Base-by-base conservation (phyloP, 2,888 invertebrate genomes). In the Electrophaes corylata region DNA sequence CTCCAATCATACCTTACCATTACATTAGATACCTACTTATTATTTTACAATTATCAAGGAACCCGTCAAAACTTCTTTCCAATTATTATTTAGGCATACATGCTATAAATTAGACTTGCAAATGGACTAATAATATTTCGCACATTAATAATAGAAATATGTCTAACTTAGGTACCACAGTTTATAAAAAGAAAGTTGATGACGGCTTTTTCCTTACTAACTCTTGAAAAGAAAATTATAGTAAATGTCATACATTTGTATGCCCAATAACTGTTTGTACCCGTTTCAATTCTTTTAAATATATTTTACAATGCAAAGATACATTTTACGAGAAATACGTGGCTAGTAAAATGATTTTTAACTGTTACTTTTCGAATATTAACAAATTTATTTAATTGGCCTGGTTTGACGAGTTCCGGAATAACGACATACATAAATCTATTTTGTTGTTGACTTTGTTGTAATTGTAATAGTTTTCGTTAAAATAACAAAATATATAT, bases 401-500 rank as follows among this genome's bases (percentile, higher is more conserved):
- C 23, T 50, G 46, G 51, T 51, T 40, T 46, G 57, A 51, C 31
- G 33, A 26, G 46, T 51, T 57, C 31, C 35, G 29, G 35, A 11
- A 35, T 29, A 40, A 46, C 4, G 14, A 16, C 20, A 19, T 43
- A 20, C 4, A 5, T 20, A 29, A 8, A 39, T 50, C 43, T 49
- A 10, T 19, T 33, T 49, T 45, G 29, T 50, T 41, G 5, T 33
- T 18, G 39, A 31, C 26, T 48, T 29, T 51, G 31, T 57, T 52
- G 29, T 37, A 41, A 41, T 33, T 14, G 16, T 18, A 72, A 71
- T 68, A 66, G 62, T 65, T 69, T 58, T 68, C 46, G 59, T 55
- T 64, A 55, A 67, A 67, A 64, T 70, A 70, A 70, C 64, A 63
- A 66, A 59, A 81, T 79, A 83, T 88, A 80, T 91, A 86, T 91